A percentile compares a stretch with the other conserved stretches of the same genome.
Evolutionary conservation across 2,113 vertebrate species (phyloP).

Genomic region (Neodon shergylaensis): DNA sequence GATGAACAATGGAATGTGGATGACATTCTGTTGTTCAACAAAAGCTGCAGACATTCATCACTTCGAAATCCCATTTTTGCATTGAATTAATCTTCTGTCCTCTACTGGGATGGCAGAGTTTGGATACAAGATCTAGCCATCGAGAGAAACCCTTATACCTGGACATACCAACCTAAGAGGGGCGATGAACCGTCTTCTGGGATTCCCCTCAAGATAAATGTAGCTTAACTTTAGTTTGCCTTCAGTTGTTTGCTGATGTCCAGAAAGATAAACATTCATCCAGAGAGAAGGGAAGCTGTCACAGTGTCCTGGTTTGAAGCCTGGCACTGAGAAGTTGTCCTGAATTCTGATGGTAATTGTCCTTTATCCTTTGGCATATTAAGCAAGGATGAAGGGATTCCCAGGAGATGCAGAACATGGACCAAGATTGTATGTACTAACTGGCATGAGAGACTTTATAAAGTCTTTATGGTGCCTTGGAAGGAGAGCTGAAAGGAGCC

Average conservation of each 20-base stretch:
- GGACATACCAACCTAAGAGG: slow-evolving; percentile 14
- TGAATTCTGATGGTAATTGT: slow-evolving; percentile 48
- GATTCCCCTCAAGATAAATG: not conserved
- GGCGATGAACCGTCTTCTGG: not conserved
- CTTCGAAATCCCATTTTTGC: slow-evolving; percentile 7
- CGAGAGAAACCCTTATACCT: not conserved
- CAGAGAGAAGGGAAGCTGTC: slow-evolving; percentile 43
- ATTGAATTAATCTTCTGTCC: not conserved
- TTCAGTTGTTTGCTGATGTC: slow-evolving; percentile 46
- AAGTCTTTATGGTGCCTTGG: slow-evolving; percentile 13
- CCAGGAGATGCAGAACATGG: not conserved
- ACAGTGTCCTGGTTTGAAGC: slow-evolving; percentile 16
- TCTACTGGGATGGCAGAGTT: slow-evolving; percentile 21
- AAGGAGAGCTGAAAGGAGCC: slow-evolving; percentile 10
- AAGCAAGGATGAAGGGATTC: slow-evolving; percentile 15
- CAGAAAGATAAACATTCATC: slow-evolving; percentile 47
- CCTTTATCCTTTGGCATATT: slow-evolving; percentile 28
- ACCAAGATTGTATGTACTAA: not conserved
- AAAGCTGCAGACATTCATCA: not conserved
- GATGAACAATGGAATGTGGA: not conserved
- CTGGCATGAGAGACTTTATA: slow-evolving; percentile 34
- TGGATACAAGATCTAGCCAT: not conserved
- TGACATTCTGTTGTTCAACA: not conserved
- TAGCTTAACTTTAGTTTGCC: slow-evolving; percentile 42
- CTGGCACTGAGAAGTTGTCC: not conserved